These are phyloP conservation scores for Acrobasis consociella DNA, from an alignment of 2,888 invertebrate genomes.

Conservation along the genomic window DNA sequence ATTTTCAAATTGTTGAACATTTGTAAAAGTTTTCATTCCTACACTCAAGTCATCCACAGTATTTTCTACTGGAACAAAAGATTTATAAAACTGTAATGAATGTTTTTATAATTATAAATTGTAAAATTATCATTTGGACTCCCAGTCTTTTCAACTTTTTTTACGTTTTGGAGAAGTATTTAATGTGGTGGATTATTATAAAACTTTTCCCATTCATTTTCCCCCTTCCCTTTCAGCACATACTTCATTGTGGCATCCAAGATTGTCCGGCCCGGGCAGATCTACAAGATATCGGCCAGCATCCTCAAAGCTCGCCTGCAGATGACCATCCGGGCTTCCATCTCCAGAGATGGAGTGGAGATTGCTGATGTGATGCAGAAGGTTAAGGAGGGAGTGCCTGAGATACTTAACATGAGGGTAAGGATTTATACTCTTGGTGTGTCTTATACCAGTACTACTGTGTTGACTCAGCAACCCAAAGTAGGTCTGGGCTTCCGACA, in stretches of 20 bases:
- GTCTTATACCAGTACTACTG: no score
- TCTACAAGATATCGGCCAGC: conserved; percentile 93
- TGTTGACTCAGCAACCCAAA: no score
- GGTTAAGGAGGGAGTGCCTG: conserved; percentile 93
- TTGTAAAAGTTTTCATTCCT: no score
- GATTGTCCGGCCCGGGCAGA: conserved; percentile 95
- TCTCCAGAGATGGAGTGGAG: conserved; percentile 95
- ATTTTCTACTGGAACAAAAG: no score
- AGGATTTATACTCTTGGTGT: conserved; percentile 35
- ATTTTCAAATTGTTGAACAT: no score
- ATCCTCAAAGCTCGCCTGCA: conserved; percentile 90
- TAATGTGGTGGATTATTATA: not conserved
- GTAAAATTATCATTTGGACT: no score
- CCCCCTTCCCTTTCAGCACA: conserved; percentile 83
- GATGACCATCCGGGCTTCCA: conserved; percentile 93
- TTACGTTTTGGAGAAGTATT: no score
- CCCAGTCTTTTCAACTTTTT: no score
- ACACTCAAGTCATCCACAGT: no score
- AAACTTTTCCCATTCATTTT: not conserved
- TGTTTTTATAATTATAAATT: no score
- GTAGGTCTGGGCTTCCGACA: no score
- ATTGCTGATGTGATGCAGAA: conserved; percentile 91
- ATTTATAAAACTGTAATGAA: no score
- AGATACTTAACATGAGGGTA: conserved; percentile 94
- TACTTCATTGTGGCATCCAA: conserved; percentile 96